These are phyloP conservation scores for Danio aesculapii DNA, from an alignment of 2,797 vertebrate genomes.

Conservation along the genomic window DNA sequence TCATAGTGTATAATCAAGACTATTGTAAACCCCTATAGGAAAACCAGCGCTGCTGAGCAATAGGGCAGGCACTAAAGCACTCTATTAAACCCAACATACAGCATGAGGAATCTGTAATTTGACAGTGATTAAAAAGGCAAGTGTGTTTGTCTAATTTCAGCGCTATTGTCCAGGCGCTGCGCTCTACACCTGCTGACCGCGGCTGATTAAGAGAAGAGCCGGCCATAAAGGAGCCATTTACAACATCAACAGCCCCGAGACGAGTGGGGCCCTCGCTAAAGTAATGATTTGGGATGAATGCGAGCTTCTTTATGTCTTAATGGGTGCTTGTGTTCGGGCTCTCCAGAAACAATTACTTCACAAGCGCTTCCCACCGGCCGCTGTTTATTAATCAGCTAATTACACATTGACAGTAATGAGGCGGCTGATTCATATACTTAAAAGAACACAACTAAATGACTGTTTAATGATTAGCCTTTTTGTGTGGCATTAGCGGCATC, in stretches of 20 bases:
- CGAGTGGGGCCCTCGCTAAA: slow-evolving; percentile 69
- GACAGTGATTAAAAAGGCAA: slow-evolving; percentile 30
- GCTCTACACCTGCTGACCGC: neutral
- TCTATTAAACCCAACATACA: neutral
- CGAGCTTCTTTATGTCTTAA: slow-evolving; percentile 78
- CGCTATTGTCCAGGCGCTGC: neutral
- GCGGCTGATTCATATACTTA: slow-evolving; percentile 84
- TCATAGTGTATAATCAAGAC: too few relatives aligned
- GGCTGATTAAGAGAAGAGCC: slow-evolving; percentile 14
- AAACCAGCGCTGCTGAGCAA: too few relatives aligned
- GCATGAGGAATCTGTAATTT: neutral
- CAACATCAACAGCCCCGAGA: slow-evolving; percentile 45
- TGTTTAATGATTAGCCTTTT: slow-evolving; percentile 85
- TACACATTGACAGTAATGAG: slow-evolving; percentile 86
- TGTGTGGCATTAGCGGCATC: slow-evolving; percentile 65
- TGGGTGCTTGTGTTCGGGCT: slow-evolving; percentile 79
- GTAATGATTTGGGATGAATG: slow-evolving; percentile 76
- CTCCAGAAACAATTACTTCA: slow-evolving; percentile 83
- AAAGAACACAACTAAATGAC: slow-evolving; percentile 82
- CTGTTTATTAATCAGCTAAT: slow-evolving; percentile 90
- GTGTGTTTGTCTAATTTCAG: slow-evolving; percentile 29
- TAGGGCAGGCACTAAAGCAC: too few relatives aligned
- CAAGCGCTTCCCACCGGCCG: slow-evolving; percentile 75
- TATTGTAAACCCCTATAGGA: too few relatives aligned
- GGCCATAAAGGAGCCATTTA: slow-evolving; percentile 29